Percentiles rank a stretch among this genome's conserved stretches.
These are phyloP conservation scores for Peromyscus aztecus DNA, from an alignment of 2,797 vertebrate species.

Conservation along the genomic window DNA sequence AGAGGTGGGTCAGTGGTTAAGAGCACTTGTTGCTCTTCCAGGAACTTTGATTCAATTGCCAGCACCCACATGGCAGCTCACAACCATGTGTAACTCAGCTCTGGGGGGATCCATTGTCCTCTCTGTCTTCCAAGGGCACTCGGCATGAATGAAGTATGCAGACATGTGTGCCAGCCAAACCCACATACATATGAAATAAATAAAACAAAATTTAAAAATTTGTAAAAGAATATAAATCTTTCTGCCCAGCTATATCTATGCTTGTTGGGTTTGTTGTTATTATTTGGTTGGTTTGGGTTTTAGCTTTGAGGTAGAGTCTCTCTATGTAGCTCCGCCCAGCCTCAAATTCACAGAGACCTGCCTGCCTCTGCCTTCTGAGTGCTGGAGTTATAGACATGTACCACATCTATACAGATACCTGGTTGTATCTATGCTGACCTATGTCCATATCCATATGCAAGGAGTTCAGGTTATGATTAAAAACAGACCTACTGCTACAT, in stretches of 20 bases:
- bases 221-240: background rate
- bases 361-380: background rate
- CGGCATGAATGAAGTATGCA: background rate
- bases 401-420: no score
- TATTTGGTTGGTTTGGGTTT: background rate
- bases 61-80: background rate
- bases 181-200: background rate
- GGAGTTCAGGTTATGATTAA: background rate
- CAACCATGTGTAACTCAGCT: background rate
- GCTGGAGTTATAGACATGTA: background rate
- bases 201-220: background rate
- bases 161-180: background rate
- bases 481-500: background rate
- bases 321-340: background rate
- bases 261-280: background rate
- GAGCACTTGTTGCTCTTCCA: background rate
- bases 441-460: background rate
- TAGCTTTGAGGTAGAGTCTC: background rate
- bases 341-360: no score
- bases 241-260: background rate
- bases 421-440: background rate
- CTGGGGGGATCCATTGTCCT: background rate
- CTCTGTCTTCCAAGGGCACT: background rate
- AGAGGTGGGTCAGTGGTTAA: background rate
- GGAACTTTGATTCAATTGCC: background rate